Base-by-base conservation (phyloP, 2,113 vertebrate species). In the Pandion haliaetus region DNA sequence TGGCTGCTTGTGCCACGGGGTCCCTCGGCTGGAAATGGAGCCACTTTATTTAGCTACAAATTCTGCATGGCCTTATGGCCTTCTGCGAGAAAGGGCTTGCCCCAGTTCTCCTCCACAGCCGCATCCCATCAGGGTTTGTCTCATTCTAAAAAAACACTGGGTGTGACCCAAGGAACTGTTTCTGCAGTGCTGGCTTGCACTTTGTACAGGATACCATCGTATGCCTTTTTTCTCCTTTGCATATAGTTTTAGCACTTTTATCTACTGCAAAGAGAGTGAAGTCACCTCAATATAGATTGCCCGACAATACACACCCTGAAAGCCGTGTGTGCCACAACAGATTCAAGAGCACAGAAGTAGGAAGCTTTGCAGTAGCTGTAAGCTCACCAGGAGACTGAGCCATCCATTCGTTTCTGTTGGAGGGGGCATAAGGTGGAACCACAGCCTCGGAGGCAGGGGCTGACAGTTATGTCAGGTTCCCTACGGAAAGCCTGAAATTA, bases 131-230 rank as follows among this genome's bases (percentile, higher is more conserved):
- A 6, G 62, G 36, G 25, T 31, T 67, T 26, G 7, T 32, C 84
- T 45, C 54, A 6, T 26, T 42, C 28, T 15, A 6, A 14, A 34
- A 59, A n/a, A 65, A 5, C 2, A 9, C 36, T 12, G 31, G 20
- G 59, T 12, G 57, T 40, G 40, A 50, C 62, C 52, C 4, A 1
- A 36, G 55, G 70, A 89, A 34, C 40, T 54, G 57, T 11, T 67
- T 58, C 49, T 4, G 0, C 78, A 23, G 50, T 2, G 36, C 77
- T 63, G 47, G 12, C 36, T 29, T 12, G 69, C 58, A 34, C n/a
- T 69, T 29, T 2, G 6, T 10, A 5, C 26, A 14, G 2, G 18
- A 34, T 14, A 4, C 4, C 7, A 4, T 5, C 18, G 0, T 5
- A 7, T 6, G 29, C n/a, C 14, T 44, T 66, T n/a, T 50, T n/a